phyloP scores from a whole-genome alignment of 2,797 vertebrate species.

The Phrynocephalus guinanensis region DNA sequence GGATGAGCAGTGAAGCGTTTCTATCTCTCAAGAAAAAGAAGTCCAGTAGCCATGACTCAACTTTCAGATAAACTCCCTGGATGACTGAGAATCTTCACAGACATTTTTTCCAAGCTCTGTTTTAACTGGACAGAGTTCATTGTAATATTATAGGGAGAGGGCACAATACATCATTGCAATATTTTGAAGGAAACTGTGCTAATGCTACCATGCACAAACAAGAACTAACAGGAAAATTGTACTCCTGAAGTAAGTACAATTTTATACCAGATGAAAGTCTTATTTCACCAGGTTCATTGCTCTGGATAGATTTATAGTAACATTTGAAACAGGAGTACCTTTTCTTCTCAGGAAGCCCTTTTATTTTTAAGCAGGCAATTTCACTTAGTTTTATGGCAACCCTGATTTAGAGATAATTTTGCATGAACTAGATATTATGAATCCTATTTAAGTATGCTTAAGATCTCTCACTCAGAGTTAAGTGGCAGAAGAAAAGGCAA shows the following conservation, averaged over 20 bases:
- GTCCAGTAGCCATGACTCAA: too few relatives aligned
- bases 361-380: conserved; percentile 54
- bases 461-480: conserved; percentile 82
- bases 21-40: too few relatives aligned
- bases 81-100: too few relatives aligned
- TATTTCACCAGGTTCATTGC: not conserved
- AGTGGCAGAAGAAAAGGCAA: conserved; percentile 82
- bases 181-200: not conserved
- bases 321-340: not conserved
- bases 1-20: too few relatives aligned
- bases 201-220: not conserved
- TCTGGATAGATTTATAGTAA: not conserved
- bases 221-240: not conserved
- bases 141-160: not conserved
- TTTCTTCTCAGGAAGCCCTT: conserved; percentile 55
- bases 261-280: not conserved
- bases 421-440: conserved; percentile 75
- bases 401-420: conserved; percentile 75
- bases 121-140: not conserved
- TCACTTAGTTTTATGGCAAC: conserved; percentile 70
- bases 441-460: conserved; percentile 83
- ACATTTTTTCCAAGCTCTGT: not conserved
- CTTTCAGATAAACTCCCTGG: too few relatives aligned
- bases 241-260: not conserved
- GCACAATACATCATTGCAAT: not conserved